These are phyloP conservation scores for Idaea straminata DNA, from an alignment of 2,888 invertebrate genomes.

Conservation along the genomic window DNA sequence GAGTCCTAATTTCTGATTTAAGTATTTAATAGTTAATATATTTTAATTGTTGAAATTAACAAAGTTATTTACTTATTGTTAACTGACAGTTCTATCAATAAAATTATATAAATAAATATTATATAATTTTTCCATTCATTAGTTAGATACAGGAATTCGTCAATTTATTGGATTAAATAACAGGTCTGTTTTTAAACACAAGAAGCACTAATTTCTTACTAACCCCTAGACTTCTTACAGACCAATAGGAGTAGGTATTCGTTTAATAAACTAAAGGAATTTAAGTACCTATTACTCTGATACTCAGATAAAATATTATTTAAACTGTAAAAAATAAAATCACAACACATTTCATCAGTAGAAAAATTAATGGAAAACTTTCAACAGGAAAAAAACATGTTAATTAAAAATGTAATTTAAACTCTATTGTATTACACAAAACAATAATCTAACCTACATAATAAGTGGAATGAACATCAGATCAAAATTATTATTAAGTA, in stretches of 20 bases:
- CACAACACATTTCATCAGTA: background rate
- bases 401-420: background rate
- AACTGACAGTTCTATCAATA: too few relatives aligned
- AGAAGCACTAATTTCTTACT: too few relatives aligned
- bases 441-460: background rate
- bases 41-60: too few relatives aligned
- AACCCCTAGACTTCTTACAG: too few relatives aligned
- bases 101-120: too few relatives aligned
- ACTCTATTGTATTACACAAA: background rate
- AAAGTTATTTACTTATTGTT: too few relatives aligned
- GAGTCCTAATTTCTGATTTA: too few relatives aligned
- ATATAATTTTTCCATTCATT: too few relatives aligned
- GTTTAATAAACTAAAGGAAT: background rate
- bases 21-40: too few relatives aligned
- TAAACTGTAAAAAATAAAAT: background rate
- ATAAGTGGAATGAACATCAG: background rate
- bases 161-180: too few relatives aligned
- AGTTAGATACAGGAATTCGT: too few relatives aligned
- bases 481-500: constrained; percentile 6
- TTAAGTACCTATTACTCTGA: background rate
- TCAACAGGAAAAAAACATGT: background rate
- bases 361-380: background rate
- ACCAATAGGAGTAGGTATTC: background rate
- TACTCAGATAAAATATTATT: background rate
- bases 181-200: too few relatives aligned